Percentiles rank a stretch among this genome's conserved stretches.
Conservation (phyloP, 2,797 vertebrate species). For the Coreius guichenoti region DNA sequence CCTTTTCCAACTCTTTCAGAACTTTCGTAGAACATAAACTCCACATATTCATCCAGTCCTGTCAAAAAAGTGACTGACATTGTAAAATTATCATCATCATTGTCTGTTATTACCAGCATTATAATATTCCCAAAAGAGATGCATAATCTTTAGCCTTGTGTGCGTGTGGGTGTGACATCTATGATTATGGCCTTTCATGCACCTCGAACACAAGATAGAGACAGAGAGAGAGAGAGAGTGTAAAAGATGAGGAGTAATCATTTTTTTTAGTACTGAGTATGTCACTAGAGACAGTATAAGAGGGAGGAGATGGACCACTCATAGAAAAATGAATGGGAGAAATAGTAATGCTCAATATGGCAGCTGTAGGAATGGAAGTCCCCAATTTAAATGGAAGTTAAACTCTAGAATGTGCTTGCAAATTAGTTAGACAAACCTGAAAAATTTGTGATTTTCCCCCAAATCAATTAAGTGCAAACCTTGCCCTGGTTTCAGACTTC, state of each 20-base stretch:
- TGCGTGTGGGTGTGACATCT: conserved; percentile 69
- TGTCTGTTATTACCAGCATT: conserved; percentile 71
- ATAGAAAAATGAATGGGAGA: neutral
- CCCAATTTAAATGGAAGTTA: neutral
- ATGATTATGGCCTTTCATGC: conserved; percentile 74
- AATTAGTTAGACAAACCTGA: too few species aligned
- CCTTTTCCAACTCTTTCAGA: conserved; percentile 19
- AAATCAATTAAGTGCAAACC: too few species aligned
- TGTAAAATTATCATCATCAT: conserved; percentile 71
- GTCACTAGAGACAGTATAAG: neutral
- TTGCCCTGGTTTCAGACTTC: too few species aligned
- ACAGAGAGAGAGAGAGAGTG: conserved; percentile 33
- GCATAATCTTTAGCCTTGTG: conserved; percentile 70
- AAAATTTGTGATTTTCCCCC: too few species aligned
- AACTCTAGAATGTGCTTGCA: too few species aligned
- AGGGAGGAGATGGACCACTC: neutral
- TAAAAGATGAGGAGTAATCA: neutral
- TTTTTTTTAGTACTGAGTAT: neutral
- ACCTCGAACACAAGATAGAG: conserved; percentile 30
- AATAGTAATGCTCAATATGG: neutral
- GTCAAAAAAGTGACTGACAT: conserved; percentile 69
- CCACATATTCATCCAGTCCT: conserved; percentile 39
- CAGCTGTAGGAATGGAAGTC: neutral
- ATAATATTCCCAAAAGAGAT: conserved; percentile 71
- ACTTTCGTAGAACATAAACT: neutral